phyloP scores from a whole-genome alignment of 2,113 vertebrate species.

The Chionomys nivalis region DNA sequence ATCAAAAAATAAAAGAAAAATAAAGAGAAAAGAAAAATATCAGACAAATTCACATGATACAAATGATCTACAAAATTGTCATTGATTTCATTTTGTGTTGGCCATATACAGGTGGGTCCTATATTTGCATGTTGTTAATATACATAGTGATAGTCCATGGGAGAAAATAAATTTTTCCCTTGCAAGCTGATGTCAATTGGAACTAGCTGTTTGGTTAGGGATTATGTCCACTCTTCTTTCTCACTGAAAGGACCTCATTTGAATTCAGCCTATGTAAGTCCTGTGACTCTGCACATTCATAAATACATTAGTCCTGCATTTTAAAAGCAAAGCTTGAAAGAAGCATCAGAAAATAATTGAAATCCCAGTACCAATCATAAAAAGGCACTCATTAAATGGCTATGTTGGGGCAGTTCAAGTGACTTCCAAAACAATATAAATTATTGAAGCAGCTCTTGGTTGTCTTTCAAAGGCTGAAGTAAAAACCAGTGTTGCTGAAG shows the following conservation, averaged over 20 bases:
- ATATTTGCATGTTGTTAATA: not conserved
- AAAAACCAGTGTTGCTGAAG: not conserved
- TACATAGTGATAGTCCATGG: not conserved
- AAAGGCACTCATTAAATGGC: fast-evolving
- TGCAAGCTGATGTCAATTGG: not conserved
- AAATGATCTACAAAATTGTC: not conserved
- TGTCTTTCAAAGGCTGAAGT: not conserved
- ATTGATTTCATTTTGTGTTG: not conserved
- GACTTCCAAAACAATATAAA: not conserved
- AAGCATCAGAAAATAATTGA: no score
- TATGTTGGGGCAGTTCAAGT: not conserved
- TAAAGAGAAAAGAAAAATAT: not conserved
- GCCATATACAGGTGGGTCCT: not conserved
- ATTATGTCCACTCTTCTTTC: not conserved
- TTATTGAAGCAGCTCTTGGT: not conserved
- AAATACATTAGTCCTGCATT: not conserved
- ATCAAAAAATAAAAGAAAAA: not conserved
- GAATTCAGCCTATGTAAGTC: not conserved
- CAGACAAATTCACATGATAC: not conserved
- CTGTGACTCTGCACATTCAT: not conserved
- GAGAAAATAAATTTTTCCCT: no score
- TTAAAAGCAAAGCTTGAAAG: not conserved
- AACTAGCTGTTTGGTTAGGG: not conserved
- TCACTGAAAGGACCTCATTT: not conserved
- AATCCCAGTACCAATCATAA: not conserved